These are phyloP conservation scores for Holothuria leucospilota DNA, from an alignment of 53 echinoderm and acorn worm species.

Conservation along the genomic window DNA sequence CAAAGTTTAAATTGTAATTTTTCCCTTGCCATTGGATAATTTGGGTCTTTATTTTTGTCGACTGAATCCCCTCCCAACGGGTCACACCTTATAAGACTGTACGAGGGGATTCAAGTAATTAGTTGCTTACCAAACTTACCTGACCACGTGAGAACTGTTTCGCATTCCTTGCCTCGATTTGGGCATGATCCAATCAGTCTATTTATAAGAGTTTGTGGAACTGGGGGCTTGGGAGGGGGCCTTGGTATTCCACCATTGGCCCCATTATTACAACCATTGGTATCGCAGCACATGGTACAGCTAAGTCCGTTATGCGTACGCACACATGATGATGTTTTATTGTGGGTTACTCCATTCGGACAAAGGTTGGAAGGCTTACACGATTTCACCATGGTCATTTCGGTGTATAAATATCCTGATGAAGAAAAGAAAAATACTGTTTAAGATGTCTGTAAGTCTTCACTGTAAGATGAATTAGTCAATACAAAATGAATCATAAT, in stretches of 20 bases:
- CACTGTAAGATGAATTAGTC: too few relatives aligned
- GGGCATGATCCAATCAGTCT: constrained; percentile 60
- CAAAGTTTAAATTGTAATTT: too few relatives aligned
- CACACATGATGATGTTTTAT: constrained; percentile 71
- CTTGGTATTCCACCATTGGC: constrained; percentile 70
- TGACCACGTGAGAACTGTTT: constrained; percentile 26
- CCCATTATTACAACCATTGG: constrained; percentile 78
- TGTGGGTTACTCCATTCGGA: constrained; percentile 37
- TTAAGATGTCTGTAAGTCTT: too few relatives aligned
- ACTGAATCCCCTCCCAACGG: too few relatives aligned
- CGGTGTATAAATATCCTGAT: constrained; percentile 73
- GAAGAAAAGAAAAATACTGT: too few relatives aligned
- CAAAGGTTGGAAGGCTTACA: constrained; percentile 70
- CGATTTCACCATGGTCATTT: constrained; percentile 79
- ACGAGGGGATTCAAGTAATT: too few relatives aligned
- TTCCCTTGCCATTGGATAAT: too few relatives aligned
- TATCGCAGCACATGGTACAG: constrained; percentile 77
- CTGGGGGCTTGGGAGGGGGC: constrained; percentile 88
- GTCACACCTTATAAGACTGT: too few relatives aligned
- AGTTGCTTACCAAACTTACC: background rate
- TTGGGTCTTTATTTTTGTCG: too few relatives aligned
- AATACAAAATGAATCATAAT: too few relatives aligned
- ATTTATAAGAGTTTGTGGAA: constrained; percentile 78
- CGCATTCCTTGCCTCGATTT: constrained; percentile 24
- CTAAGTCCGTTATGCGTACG: constrained; percentile 66